A percentile compares a stretch with the other conserved stretches of the same genome.
phyloP scores from a whole-genome alignment of 35 echinoderm and acorn worm species.

The Stichopus chloronotus region DNA sequence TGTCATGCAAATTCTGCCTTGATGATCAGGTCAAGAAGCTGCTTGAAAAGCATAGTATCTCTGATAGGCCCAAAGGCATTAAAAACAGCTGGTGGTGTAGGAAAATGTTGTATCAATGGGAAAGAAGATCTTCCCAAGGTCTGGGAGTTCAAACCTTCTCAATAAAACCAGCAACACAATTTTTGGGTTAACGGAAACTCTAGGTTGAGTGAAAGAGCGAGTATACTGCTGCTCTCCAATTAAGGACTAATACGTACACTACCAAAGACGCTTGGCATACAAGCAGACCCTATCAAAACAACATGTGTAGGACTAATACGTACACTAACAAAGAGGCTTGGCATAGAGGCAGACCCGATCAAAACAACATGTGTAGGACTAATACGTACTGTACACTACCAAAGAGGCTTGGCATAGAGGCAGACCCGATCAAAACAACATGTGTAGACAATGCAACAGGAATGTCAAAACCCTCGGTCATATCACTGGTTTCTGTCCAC shows the following conservation, averaged over 20 bases:
- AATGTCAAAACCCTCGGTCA: background rate
- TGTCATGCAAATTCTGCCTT: background rate
- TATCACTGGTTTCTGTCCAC: conserved; percentile 8
- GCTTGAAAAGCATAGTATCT: background rate
- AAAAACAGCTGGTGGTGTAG: background rate
- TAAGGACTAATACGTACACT: background rate
- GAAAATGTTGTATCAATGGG: background rate
- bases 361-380: background rate
- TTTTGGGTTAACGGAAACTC: background rate
- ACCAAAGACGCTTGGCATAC: background rate
- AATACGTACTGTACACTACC: background rate
- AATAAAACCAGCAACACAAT: background rate
- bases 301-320: conserved; percentile 3
- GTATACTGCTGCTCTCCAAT: background rate
- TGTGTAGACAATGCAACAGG: background rate
- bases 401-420: background rate
- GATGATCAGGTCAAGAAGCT: background rate
- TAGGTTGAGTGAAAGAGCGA: background rate
- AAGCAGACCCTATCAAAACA: background rate
- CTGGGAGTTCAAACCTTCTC: background rate
- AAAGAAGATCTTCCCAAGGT: background rate
- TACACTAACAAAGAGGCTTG: background rate
- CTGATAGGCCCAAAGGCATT: background rate
- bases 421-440: background rate
- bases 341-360: background rate